Conservation (phyloP, 2,113 vertebrate genomes). For the Mirza zaza region DNA sequence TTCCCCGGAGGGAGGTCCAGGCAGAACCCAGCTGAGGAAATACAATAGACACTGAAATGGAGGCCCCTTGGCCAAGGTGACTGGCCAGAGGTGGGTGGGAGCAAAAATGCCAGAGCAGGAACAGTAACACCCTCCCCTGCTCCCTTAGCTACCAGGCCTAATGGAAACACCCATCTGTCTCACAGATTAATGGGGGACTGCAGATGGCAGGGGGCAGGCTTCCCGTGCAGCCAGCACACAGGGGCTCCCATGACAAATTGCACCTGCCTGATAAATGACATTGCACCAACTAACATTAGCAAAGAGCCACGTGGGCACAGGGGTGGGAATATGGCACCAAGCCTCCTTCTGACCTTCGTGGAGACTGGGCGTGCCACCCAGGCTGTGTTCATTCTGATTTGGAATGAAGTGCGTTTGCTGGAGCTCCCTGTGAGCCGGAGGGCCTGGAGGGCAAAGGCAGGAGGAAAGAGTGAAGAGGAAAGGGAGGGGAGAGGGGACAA, state of each 20-base stretch:
- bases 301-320: background rate
- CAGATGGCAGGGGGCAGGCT: background rate
- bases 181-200: background rate
- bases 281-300: background rate
- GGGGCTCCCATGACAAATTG: conserved; percentile 7
- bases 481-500: background rate
- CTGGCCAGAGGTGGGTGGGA: background rate
- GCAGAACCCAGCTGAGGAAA: background rate
- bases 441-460: background rate
- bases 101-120: background rate
- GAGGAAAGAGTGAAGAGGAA: background rate
- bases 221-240: background rate
- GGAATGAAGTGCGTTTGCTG: background rate
- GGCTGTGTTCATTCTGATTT: background rate
- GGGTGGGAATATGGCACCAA: background rate
- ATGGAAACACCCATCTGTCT: conserved; percentile 43
- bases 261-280: background rate
- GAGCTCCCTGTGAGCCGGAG: background rate
- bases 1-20: background rate
- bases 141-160: background rate
- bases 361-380: rapidly evolving
- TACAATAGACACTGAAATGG: background rate
- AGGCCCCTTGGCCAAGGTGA: background rate
- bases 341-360: background rate
- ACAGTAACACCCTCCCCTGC: too few species aligned